A percentile compares a stretch with the other conserved stretches of the same genome.
phyloP scores from a whole-genome alignment of 2,888 invertebrate genomes.

The Pammene fasciana region DNA sequence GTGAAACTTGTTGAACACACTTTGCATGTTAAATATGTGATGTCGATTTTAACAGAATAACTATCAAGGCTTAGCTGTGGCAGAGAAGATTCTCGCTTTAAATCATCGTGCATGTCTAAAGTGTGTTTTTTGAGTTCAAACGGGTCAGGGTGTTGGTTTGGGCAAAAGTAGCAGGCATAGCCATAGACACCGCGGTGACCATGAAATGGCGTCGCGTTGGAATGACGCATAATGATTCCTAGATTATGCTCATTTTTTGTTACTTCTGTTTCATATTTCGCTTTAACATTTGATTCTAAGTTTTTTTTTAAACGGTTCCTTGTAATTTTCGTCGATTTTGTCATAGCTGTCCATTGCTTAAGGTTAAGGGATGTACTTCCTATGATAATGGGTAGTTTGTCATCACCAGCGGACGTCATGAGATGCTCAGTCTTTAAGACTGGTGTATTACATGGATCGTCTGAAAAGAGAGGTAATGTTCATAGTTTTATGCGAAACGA shows the following conservation, averaged over 20 bases:
- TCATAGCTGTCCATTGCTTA: background rate
- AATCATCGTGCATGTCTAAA: background rate
- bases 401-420: background rate
- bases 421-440: background rate
- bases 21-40: conserved; percentile 54
- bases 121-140: conserved; percentile 39
- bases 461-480: conserved; percentile 47
- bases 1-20: conserved; percentile 45
- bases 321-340: no score
- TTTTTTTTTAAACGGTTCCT: background rate
- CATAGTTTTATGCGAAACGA: background rate
- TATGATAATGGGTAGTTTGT: conserved; percentile 5
- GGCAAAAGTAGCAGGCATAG: conserved; percentile 55
- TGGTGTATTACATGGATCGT: conserved; percentile 51
- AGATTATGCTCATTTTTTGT: background rate
- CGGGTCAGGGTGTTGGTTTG: conserved; percentile 49
- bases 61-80: conserved; percentile 42
- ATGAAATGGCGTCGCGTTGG: conserved; percentile 4
- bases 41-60: conserved; percentile 54
- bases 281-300: background rate
- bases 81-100: background rate
- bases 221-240: conserved; percentile 3
- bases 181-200: conserved; percentile 30
- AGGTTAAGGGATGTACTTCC: background rate
- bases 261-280: background rate